Base-by-base conservation (phyloP, 2,888 invertebrate genomes). In the Adineta ricciae region DNA sequence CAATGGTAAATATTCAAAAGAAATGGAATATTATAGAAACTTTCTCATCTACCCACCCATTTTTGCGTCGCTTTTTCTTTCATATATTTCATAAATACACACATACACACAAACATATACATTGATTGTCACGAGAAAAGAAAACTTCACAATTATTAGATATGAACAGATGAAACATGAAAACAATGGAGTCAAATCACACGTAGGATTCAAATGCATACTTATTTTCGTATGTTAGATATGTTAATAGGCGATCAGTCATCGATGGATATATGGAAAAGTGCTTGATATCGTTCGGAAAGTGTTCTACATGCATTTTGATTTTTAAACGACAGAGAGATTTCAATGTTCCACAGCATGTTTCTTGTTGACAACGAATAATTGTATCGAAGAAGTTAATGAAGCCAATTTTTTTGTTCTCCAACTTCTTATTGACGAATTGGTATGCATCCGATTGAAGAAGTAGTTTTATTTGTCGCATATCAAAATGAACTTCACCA, bases 381-480 rank as follows among this genome's bases (percentile, higher is more conserved):
- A 78, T 78, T 24, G 78, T 78, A 7, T 78, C 78, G 5, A 78
- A 41, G 41, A 78, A 78, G n/a, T 78, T 38, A 3, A 78, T 41
- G 41, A 78, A 78, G 11, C 24, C 41, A 41, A 78, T 24, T 78
- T 78, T 78, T 78, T 78, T 78, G n/a, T 78, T 78, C 41, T 78
- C 78, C n/a, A 78, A 78, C 41, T 78, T 78, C 41, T 78, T 78
- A 78, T 78, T 78, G 38, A 78, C 24, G 41, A 78, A 78, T 41
- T 78, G 78, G 41, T 41, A 78, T n/a, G 41, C 41, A 78, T 78
- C 78, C 1, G 78, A 41, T 78, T 78, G 78, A 24, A 78, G 24
- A 41, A 78, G 78, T 41, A 38, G 0, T 78, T 78, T 78, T 21
- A 78, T 78, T 78, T 78, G 78, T 24, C 41, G 78, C n/a, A 41